Conservation (phyloP, 2,113 vertebrate species). For the Pygoscelis antarcticus region DNA sequence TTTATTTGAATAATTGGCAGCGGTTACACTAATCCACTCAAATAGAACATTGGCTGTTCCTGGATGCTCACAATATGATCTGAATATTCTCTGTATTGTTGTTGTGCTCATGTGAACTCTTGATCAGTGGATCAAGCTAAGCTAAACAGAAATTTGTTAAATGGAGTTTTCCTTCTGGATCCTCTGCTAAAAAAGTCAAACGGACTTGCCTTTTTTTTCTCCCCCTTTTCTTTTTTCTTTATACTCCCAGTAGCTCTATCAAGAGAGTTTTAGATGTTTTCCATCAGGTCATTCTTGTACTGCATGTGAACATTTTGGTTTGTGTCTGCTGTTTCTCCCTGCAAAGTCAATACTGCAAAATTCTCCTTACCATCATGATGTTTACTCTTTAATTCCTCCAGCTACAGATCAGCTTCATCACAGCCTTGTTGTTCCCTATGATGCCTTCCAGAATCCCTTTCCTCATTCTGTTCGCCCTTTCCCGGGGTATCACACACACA, state of each 20-base stretch:
- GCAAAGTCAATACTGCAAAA: background rate
- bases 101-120: background rate
- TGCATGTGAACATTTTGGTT: background rate
- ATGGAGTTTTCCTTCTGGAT: background rate
- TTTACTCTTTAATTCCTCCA: background rate
- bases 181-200: background rate
- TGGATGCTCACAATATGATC: background rate
- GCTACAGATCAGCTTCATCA: background rate
- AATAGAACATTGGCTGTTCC: background rate
- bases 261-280: background rate
- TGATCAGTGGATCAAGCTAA: background rate
- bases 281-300: background rate
- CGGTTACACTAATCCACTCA: background rate
- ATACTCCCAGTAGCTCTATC: background rate
- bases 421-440: background rate
- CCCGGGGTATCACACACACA: fast-evolving
- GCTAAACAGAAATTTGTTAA: background rate
- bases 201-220: background rate
- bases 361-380: background rate
- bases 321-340: background rate
- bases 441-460: background rate
- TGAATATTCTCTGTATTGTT: background rate
- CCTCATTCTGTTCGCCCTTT: background rate
- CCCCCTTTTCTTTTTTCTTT: background rate
- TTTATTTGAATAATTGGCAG: background rate